A percentile compares a stretch with the other conserved stretches of the same genome.
Evolutionary conservation across 1,140 invertebrate species (phyloP).

Genomic region (Lucilia sericata): DNA sequence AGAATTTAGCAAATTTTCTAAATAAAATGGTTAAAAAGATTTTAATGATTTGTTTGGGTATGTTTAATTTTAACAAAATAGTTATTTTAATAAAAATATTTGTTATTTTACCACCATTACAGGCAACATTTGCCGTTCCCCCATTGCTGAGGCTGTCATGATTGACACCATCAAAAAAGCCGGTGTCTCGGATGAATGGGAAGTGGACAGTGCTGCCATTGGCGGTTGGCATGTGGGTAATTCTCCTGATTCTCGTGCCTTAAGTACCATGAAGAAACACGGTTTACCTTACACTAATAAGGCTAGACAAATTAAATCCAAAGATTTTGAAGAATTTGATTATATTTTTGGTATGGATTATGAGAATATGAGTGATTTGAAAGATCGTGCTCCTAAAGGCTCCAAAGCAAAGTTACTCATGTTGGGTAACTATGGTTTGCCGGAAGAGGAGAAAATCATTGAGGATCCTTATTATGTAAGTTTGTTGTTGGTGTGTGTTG

Average conservation of each 20-base stretch:
- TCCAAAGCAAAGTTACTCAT: slow-evolving; percentile 80
- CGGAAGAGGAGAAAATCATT: slow-evolving; percentile 80
- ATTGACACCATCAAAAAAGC: slow-evolving; percentile 76
- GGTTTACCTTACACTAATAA: slow-evolving; percentile 79
- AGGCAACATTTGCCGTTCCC: slow-evolving; percentile 96
- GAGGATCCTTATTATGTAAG: slow-evolving; percentile 90
- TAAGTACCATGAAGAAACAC: slow-evolving; percentile 78
- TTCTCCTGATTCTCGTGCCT: slow-evolving; percentile 81
- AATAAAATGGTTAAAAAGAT: slow-evolving; percentile 63
- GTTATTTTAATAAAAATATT: background rate
- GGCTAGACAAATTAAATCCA: slow-evolving; percentile 78
- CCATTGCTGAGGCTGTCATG: slow-evolving; percentile 94
- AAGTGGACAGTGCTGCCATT: slow-evolving; percentile 89
- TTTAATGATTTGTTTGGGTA: slow-evolving; percentile 72
- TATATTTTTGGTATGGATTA: slow-evolving; percentile 94
- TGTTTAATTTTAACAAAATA: background rate
- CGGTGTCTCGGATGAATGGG: slow-evolving; percentile 76
- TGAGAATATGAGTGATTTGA: slow-evolving; percentile 80
- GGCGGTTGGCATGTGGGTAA: slow-evolving; percentile 88
- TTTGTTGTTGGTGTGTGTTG: slow-evolving; percentile 43
- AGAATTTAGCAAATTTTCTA: background rate
- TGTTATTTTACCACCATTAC: slow-evolving; percentile 49
- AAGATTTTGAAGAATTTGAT: slow-evolving; percentile 84
- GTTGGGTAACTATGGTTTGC: slow-evolving; percentile 85
- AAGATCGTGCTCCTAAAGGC: slow-evolving; percentile 72